Conservation (phyloP, 2,113 vertebrate species). For the Amblyornis subalaris region DNA sequence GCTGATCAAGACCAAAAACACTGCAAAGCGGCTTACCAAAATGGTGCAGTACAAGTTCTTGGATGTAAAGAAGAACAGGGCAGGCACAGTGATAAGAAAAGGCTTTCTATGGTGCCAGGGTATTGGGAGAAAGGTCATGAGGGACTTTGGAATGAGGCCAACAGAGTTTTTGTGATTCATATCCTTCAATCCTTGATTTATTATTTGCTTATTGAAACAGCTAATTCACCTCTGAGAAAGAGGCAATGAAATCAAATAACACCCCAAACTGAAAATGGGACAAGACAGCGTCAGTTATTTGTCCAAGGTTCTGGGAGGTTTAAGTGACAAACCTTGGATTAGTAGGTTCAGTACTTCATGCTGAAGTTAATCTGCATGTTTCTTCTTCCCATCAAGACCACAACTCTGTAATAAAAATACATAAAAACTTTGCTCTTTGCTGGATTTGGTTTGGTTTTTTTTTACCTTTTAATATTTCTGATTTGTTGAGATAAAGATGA, state of each 20-base stretch:
- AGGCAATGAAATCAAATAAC: not conserved
- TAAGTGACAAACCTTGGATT: not conserved
- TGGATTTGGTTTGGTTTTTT: not conserved
- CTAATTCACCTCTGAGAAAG: not conserved
- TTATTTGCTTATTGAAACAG: not conserved
- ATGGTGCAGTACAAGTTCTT: not conserved
- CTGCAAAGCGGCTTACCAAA: accelerated
- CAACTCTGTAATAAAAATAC: not conserved
- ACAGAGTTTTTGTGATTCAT: not conserved
- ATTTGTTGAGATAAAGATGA: not conserved
- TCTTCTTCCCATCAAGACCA: not conserved
- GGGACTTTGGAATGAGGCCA: not conserved
- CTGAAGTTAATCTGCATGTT: not conserved
- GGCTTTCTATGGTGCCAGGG: not conserved
- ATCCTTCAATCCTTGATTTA: not conserved
- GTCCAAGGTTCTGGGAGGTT: not conserved
- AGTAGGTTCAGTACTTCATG: not conserved
- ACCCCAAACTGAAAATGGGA: not conserved
- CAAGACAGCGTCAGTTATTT: not conserved
- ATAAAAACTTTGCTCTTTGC: not conserved
- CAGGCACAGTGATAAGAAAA: not conserved
- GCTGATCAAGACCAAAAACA: not conserved
- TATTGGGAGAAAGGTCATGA: not conserved
- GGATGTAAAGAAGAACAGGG: not conserved
- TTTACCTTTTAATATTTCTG: not conserved